A percentile compares a stretch with the other conserved stretches of the same genome.
Conservation (phyloP, 2,888 invertebrate species). For the Neuroscelio doddi region DNA sequence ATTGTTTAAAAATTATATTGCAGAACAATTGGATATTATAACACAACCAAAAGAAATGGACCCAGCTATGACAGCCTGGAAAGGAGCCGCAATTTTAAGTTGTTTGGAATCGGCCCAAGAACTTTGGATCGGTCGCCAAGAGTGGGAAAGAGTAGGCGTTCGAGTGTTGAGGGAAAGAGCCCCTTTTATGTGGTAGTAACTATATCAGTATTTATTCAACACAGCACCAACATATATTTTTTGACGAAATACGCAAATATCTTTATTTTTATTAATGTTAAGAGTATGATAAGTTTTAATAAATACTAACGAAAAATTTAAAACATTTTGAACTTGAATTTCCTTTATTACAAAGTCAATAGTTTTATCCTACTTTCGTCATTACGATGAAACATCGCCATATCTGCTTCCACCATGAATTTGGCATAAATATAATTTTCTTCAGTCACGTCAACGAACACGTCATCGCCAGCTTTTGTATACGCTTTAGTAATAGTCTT, state of each 20-base stretch:
- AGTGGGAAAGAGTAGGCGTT: constrained; percentile 91
- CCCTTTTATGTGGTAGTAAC: constrained; percentile 88
- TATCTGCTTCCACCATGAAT: constrained; percentile 59
- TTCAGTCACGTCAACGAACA: constrained; percentile 55
- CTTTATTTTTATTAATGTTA: no score
- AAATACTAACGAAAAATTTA: no score
- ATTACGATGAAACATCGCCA: constrained; percentile 59
- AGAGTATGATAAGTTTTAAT: no score
- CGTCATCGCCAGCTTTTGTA: constrained; percentile 61
- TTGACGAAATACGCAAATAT: background rate
- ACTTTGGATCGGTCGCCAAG: constrained; percentile 88
- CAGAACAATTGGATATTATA: constrained; percentile 89
- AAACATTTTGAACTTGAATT: no score
- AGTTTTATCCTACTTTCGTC: constrained; percentile 60
- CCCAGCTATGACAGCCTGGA: constrained; percentile 92
- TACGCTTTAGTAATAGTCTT: constrained; percentile 56
- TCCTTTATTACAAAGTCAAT: constrained; percentile 35
- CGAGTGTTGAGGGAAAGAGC: constrained; percentile 91
- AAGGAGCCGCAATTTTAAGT: constrained; percentile 94
- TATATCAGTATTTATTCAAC: no score
- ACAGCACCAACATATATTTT: no score
- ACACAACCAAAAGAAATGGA: constrained; percentile 94
- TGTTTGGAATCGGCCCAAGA: constrained; percentile 94
- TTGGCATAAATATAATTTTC: constrained; percentile 46
- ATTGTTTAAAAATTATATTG: constrained; percentile 30